phyloP scores from a whole-genome alignment of 2,113 vertebrate species.

The Neoarius graeffei region DNA sequence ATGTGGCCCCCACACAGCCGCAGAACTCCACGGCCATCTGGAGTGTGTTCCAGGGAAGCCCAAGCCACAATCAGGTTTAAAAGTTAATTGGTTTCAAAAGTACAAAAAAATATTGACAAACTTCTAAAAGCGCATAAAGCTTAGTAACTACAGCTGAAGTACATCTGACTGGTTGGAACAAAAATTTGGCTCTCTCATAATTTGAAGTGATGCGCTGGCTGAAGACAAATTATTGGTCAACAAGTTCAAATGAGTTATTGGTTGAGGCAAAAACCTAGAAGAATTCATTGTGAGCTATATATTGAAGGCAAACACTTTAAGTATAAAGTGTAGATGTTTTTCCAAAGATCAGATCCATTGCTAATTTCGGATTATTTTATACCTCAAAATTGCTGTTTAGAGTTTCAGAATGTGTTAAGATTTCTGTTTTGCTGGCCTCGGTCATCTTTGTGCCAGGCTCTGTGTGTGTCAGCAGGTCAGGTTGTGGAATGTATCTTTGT shows the following conservation, averaged over 20 bases:
- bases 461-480: no score
- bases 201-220: neutral
- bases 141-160: neutral
- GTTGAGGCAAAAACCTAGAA: neutral
- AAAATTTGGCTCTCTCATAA: no score
- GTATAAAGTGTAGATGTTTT: neutral
- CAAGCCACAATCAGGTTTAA: neutral
- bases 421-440: no score
- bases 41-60: constrained; percentile 1
- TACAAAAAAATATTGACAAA: neutral
- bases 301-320: neutral
- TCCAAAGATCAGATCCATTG: neutral
- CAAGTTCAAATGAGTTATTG: neutral
- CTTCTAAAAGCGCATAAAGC: neutral
- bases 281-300: neutral
- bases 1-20: neutral
- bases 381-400: no score
- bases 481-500: no score
- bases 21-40: constrained; percentile 5
- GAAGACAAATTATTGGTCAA: neutral
- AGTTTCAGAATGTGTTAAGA: no score
- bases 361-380: no score
- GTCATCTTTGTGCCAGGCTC: no score
- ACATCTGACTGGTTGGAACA: no score
- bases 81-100: neutral